Evolutionary conservation across 2,797 vertebrate species (phyloP).

Genomic region (Pristis pectinata): DNA sequence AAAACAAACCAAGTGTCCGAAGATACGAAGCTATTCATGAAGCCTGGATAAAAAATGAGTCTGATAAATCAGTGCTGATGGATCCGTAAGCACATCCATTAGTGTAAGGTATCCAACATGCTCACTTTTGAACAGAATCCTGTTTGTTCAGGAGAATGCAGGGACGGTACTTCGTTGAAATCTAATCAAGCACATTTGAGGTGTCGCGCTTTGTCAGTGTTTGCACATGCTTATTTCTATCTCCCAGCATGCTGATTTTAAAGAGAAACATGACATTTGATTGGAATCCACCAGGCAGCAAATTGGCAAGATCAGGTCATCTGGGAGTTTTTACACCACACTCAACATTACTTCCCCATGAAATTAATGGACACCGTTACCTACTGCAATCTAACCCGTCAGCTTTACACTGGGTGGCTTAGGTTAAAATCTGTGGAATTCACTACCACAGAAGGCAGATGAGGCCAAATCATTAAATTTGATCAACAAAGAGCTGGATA

Average conservation of each 20-base stretch:
- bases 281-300: neutral
- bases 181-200: neutral
- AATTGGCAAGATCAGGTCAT: neutral
- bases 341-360: neutral
- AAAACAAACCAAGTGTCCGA: neutral
- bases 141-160: neutral
- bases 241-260: neutral
- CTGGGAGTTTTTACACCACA: neutral
- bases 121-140: conserved; percentile 2
- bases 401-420: neutral
- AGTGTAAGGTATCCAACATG: neutral
- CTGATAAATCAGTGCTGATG: conserved; percentile 7
- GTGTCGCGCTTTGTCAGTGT: neutral
- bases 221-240: neutral
- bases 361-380: neutral
- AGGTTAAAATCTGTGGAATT: neutral
- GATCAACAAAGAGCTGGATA: too few relatives aligned
- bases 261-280: neutral
- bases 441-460: too few relatives aligned
- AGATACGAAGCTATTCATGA: neutral
- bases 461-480: too few relatives aligned
- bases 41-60: neutral
- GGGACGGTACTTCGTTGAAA: neutral
- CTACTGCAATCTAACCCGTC: too few relatives aligned
- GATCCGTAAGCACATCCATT: neutral